These are phyloP conservation scores for Hylaeus volcanicus DNA, from an alignment of 1,140 invertebrate species.

Conservation along the genomic window DNA sequence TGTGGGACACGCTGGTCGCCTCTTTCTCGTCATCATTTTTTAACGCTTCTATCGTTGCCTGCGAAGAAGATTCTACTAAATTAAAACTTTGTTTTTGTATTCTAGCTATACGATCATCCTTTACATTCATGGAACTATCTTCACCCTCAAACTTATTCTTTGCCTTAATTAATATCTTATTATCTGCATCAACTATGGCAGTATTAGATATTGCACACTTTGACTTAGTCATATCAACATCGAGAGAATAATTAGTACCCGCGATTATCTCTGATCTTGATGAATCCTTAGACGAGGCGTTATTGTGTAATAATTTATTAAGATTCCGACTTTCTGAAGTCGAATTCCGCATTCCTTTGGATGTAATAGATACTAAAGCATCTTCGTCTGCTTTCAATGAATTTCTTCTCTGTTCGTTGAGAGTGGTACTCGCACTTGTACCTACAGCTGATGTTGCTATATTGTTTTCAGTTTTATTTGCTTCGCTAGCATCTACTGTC, in stretches of 20 bases:
- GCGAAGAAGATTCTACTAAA: background rate
- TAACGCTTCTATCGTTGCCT: background rate
- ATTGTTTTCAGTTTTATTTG: background rate
- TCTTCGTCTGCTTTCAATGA: background rate
- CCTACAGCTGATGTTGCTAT: background rate
- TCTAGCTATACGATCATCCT: background rate
- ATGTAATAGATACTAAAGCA: background rate
- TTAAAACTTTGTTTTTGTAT: background rate
- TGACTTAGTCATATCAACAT: conserved; percentile 4
- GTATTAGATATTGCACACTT: conserved; percentile 43
- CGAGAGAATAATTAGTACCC: background rate
- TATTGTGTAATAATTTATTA: conserved; percentile 9
- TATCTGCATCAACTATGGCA: conserved; percentile 30
- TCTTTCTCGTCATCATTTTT: conserved; percentile 14
- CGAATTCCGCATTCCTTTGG: background rate
- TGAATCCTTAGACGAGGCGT: background rate
- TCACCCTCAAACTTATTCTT: background rate
- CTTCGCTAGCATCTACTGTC: background rate
- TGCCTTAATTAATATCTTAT: conserved; percentile 18
- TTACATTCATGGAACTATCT: background rate
- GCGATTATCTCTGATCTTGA: background rate
- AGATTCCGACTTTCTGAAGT: background rate
- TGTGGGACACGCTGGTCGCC: background rate
- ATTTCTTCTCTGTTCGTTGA: background rate
- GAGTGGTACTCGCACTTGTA: background rate